Base-by-base conservation (phyloP, 1,140 invertebrate genomes). In the Drosophila sturtevanti region DNA sequence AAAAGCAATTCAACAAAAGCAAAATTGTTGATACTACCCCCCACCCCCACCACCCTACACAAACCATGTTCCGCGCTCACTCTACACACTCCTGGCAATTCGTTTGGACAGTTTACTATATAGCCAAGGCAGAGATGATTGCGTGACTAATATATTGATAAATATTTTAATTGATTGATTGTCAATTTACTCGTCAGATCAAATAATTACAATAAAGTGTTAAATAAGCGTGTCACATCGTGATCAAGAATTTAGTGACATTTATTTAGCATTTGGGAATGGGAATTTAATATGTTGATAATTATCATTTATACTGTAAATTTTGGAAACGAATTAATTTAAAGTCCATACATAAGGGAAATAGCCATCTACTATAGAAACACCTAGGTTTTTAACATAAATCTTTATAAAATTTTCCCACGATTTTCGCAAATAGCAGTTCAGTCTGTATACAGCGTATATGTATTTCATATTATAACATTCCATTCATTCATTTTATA, bases 101-200 rank as follows among this genome's bases (percentile, higher is more conserved):
- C 9, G 16, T 21, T 48, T 48, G 41, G 41, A 48, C 54, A 16
- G 14, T 56, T 56, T 35, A 34, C 27, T 18, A 35, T 22, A 31
- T 56, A 18, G 2, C 16, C 41, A 18, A 56, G 54, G 22, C n/a
- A 34, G 82, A 44, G 78, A 81, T 85, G 81, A 35, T 12, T 67
- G 34, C 63, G 63, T 67, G 68, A 67, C 44, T 37, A 41, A 31
- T 55, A 18, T 21, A 62, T 31, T 63, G 41, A 48, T 48, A 48
- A 48, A 51, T 38, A 60, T 11, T 51, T 52, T 14, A 35, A 24
- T 31, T 31, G 24, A 35, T 64, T 64, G 16, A 63, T 37, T 37
- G 31, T 18, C 37, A 56, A 63, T 63, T 48, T 21, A 21, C 16
- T 48, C 18, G 9, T 21, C 41, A 48, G 41, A 48, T 48, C 41